Conservation (phyloP, 2,888 invertebrate species). For the Drosophila kuntzei region DNA sequence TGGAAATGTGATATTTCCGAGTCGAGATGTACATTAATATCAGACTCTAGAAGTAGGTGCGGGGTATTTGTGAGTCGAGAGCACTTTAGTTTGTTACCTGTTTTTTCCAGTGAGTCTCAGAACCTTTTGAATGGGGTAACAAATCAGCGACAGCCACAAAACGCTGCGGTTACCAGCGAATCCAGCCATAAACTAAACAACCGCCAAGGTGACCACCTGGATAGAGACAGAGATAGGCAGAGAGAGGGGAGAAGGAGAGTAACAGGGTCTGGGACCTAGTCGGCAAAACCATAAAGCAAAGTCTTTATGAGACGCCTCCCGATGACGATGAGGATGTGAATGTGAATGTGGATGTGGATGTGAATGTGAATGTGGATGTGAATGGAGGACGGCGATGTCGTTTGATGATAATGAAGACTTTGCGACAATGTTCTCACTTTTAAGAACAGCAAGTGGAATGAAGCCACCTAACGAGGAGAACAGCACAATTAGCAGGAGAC, state of each 20-base stretch:
- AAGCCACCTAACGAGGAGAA: constrained; percentile 3
- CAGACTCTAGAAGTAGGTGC: neutral
- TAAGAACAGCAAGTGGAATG: constrained; percentile 14
- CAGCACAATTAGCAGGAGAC: constrained; percentile 12
- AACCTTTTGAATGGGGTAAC: constrained; percentile 63
- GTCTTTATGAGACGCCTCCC: constrained; percentile 63
- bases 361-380: neutral
- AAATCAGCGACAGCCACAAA: constrained; percentile 68
- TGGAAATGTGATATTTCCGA: neutral
- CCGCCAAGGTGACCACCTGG: constrained; percentile 24
- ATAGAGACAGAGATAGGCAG: neutral
- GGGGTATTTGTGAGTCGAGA: neutral
- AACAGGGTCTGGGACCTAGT: constrained; percentile 12
- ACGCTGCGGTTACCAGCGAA: constrained; percentile 53
- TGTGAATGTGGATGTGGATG: neutral
- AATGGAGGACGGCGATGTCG: constrained; percentile 23
- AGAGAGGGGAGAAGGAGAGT: neutral
- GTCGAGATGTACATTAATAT: neutral
- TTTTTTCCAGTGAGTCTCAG: constrained; percentile 4
- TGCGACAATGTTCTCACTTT: constrained; percentile 41
- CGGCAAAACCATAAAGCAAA: constrained; percentile 62
- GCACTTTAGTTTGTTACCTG: neutral
- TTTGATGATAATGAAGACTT: constrained; percentile 39
- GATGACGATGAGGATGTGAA: constrained; percentile 44
- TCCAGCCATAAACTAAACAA: constrained; percentile 22